Conservation (phyloP, 1,140 invertebrate genomes). For the Bombus cullumanus region DNA sequence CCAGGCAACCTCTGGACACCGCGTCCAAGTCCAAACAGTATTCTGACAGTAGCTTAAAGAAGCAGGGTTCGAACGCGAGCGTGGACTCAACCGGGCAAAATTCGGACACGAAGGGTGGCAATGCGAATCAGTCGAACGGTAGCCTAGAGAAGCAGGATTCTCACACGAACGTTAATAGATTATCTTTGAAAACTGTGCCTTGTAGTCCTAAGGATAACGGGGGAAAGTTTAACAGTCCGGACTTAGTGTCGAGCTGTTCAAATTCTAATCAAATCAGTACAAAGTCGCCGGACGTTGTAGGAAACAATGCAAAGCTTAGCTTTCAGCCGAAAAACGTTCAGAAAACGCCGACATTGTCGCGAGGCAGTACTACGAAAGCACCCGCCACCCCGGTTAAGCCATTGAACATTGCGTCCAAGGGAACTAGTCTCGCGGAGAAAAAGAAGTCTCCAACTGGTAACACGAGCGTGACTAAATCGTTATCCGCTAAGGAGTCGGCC, state of each 20-base stretch:
- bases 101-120: constrained; percentile 31
- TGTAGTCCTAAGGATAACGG: constrained; percentile 71
- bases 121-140: constrained; percentile 59
- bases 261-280: constrained; percentile 71
- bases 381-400: constrained; percentile 70
- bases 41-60: constrained; percentile 54
- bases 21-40: constrained; percentile 33
- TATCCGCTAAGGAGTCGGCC: constrained; percentile 53
- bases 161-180: constrained; percentile 42
- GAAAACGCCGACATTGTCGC: constrained; percentile 59
- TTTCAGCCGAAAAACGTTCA: constrained; percentile 54
- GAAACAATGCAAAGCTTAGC: constrained; percentile 66
- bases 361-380: constrained; percentile 49
- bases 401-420: constrained; percentile 64
- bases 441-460: constrained; percentile 74
- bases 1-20: constrained; percentile 20
- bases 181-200: constrained; percentile 72
- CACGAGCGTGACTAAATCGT: constrained; percentile 67
- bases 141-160: constrained; percentile 52
- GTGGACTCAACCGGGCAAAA: not conserved
- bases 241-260: constrained; percentile 87
- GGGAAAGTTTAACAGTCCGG: constrained; percentile 85
- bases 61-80: constrained; percentile 23
- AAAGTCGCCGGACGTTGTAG: constrained; percentile 85
- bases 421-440: constrained; percentile 68